Evolutionary conservation across 2,797 vertebrate species (phyloP), one percentile per base, ranked within the genome.

Genomic region (Coluber constrictor): DNA sequence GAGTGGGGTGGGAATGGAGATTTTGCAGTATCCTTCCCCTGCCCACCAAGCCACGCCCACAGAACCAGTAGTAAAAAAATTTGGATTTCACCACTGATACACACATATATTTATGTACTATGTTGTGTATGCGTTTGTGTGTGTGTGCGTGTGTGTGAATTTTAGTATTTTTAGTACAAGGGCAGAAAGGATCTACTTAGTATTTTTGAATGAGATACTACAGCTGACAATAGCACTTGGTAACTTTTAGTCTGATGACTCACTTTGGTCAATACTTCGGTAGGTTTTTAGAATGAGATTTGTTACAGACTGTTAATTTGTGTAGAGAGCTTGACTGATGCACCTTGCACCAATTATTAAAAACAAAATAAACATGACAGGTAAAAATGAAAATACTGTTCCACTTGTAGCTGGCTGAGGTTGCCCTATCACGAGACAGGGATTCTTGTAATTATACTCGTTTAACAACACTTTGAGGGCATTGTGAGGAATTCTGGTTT

Each of bases 201-300:
- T 47, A 83, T 83, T 83, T 79, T 70, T 93, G 93, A 95, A 95
- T 56, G 57, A 95, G 94, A 93, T 3, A 90, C n/a, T 56, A 93
- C 91, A 90, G 88, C 5, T 4, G 56, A 88, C 10, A 90, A 90
- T 23, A 91, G 6, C 11, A 23, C 61, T 87, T 90, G 60, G 55
- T 83, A 74, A 91, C 11, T 23, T 89, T 95, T 51, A 8, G 10
- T 37, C 94, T 93, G 59, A 32, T 60, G n/a, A 61, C 37, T 86
- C 90, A 90, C 6, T 92, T 1, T 43, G 7, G 7, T 91, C 79
- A 93, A 91, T 94, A 92, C 3, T 90, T 90, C 55, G 32, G n/a
- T 16, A 1, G 87, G 90, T 74, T 89, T 90, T 93, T 59, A 91
- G 20, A 92, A 5, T 61, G 59, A 93, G 27, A 89, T 92, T 94